Conservation (phyloP, 2,797 vertebrate species). For the Leucoraja ocellata region DNA sequence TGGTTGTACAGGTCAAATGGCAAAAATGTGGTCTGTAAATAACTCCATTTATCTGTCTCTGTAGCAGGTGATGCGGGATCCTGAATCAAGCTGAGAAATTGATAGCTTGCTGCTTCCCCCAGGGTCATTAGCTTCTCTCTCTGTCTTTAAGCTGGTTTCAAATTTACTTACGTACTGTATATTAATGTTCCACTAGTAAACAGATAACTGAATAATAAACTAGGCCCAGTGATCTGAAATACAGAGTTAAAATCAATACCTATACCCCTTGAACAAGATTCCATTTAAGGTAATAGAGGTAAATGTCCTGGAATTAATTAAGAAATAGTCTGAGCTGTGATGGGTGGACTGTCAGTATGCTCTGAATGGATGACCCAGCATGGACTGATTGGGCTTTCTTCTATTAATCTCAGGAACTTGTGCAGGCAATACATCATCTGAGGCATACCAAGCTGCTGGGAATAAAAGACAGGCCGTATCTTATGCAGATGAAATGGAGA, state of each 20-base stretch:
- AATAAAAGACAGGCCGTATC: background rate
- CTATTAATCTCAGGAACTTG: background rate
- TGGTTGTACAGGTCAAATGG: background rate
- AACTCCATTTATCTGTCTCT: background rate
- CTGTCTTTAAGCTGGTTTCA: background rate
- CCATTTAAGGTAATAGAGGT: background rate
- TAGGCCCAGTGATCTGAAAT: background rate
- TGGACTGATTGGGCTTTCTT: background rate
- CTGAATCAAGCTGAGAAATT: background rate
- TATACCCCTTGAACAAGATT: background rate
- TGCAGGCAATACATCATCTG: background rate
- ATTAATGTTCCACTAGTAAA: background rate
- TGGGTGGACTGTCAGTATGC: background rate
- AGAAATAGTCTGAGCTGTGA: background rate
- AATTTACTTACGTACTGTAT: background rate
- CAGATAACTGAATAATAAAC: background rate
- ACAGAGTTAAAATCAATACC: background rate
- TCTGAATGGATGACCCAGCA: background rate
- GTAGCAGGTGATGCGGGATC: background rate
- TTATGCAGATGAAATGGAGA: background rate
- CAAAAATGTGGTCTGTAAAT: background rate
- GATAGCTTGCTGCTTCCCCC: background rate
- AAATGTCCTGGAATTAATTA: constrained; percentile 25
- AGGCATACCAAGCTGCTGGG: background rate
- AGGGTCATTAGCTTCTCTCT: background rate